Evolutionary conservation across 2,113 vertebrate genomes (phyloP), one percentile per base, ranked within the genome.

Genomic region (Corythornis madagascariensis): DNA sequence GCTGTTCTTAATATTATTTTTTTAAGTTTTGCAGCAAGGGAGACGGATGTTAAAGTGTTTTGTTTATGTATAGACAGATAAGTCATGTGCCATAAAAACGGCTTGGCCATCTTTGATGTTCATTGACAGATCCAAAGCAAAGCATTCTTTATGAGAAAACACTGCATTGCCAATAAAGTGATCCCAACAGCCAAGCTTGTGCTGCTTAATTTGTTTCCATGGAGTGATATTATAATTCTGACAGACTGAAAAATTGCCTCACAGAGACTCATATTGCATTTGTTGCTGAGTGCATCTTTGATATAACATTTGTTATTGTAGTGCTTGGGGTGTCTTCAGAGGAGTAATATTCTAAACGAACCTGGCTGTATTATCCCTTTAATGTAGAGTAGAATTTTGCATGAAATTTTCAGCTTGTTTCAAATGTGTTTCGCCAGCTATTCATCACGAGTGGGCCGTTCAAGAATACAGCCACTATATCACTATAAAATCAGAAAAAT

Each of bases 141-240:
- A 83, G 53, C 80, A 20, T 86, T 88, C 66, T 70, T 83, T 76
- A 87, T 82, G 75, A 94, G 92, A 71, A 90, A 90, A 75, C 72
- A 19, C 80, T 53, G 61, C 90, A 22, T 84, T 66, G 78, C 86
- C 96, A 96, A 94, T 91, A 95, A 95, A 94, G 86, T 48, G 9
- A 71, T 89, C 85, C 93, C 85, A 88, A 89, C 75, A 94, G 93
- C 85, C 71, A 6, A 42, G 92, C 71, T 86, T 66, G 61, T 72
- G 80, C 92, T 93, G 84, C 86, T 95, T 97, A 95, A 96, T 97
- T 96, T 96, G 92, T 97, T 97, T 95, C 96, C 89, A n/a, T 43
- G 86, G 88, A 83, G 88, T 93, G 85, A 90, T 79, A 87, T 89
- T 91, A 22, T 91, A 83, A 96, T 95, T 95, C 92, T 95, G 96